Conservation (phyloP, 2,113 vertebrate genomes). For the Prunella fulvescens region DNA sequence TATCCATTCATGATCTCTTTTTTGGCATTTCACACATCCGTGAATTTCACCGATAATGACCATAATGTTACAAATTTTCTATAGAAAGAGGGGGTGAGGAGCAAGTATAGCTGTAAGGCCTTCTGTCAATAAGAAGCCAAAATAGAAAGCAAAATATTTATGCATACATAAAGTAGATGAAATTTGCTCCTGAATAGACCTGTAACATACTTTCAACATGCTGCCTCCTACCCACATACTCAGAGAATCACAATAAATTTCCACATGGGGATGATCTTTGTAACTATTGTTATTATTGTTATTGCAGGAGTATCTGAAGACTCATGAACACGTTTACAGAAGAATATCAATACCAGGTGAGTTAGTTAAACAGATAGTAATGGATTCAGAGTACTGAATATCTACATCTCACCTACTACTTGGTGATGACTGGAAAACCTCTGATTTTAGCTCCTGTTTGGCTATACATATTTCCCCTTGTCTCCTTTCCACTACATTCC, state of each 20-base stretch:
- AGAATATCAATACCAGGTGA: neutral
- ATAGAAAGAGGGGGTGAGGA: neutral
- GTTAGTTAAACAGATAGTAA: neutral
- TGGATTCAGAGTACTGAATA: neutral
- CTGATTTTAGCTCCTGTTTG: neutral
- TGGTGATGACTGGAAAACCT: neutral
- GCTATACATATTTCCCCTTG: neutral
- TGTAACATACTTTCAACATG: neutral
- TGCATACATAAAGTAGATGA: neutral
- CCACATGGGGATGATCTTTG: neutral
- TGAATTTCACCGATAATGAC: neutral
- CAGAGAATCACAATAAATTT: neutral
- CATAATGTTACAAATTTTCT: neutral
- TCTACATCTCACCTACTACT: neutral
- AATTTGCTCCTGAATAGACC: neutral
- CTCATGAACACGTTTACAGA: neutral
- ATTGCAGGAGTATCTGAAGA: neutral
- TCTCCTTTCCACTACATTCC: neutral
- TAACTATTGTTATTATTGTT: neutral
- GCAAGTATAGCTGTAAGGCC: neutral
- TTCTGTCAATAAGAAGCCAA: neutral
- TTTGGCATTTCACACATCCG: neutral
- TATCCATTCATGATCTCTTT: neutral
- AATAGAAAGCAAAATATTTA: neutral
- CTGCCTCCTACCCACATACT: neutral